Evolutionary conservation across 2,888 invertebrate species (phyloP).

Genomic region (Amphipyra berbera): DNA sequence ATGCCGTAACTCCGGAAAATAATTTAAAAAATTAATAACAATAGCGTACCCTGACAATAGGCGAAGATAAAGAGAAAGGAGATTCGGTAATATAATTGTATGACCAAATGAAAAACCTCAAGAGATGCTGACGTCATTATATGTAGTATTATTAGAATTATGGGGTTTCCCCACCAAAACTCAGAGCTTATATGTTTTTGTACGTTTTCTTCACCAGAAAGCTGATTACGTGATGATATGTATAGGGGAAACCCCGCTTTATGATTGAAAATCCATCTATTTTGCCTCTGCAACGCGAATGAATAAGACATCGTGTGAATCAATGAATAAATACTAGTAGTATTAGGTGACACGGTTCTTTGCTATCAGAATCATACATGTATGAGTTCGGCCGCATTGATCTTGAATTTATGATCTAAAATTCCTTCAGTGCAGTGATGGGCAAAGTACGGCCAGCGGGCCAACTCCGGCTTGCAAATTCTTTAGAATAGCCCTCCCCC

Average conservation of each 20-base stretch:
- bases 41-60: not conserved
- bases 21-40: not conserved
- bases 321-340: constrained; percentile 43
- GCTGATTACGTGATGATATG: constrained; percentile 19
- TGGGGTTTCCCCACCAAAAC: constrained; percentile 36
- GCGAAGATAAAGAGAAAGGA: constrained; percentile 24
- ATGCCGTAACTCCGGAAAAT: not conserved
- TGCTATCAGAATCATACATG: constrained; percentile 30
- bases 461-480: constrained; percentile 6
- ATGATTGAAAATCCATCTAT: constrained; percentile 12
- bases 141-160: constrained; percentile 25
- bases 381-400: constrained; percentile 29
- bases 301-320: constrained; percentile 43
- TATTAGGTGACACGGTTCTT: constrained; percentile 17
- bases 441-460: too few relatives aligned
- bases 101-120: constrained; percentile 17
- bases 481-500: too few relatives aligned
- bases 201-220: constrained; percentile 41
- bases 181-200: constrained; percentile 26
- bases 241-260: constrained; percentile 21
- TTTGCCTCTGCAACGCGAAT: constrained; percentile 29
- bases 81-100: constrained; percentile 1
- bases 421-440: too few relatives aligned
- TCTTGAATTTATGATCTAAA: constrained; percentile 39
- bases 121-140: constrained; percentile 17